A percentile compares a stretch with the other conserved stretches of the same genome.
phyloP scores from a whole-genome alignment of 2,113 vertebrate species.

The Fulmarus glacialis region DNA sequence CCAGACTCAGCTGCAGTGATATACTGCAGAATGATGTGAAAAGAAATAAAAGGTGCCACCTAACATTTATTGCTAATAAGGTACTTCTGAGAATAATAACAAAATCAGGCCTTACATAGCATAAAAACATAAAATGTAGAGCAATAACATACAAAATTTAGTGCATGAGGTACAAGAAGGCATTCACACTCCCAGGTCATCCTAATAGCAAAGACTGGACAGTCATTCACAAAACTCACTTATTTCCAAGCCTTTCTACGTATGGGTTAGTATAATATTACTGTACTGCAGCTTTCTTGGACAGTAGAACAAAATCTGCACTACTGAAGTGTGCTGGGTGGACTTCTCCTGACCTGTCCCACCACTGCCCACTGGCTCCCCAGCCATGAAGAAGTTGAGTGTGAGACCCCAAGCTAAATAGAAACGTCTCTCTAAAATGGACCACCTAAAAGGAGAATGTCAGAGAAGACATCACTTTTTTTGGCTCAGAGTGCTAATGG shows the following conservation, averaged over 20 bases:
- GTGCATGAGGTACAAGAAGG: neutral
- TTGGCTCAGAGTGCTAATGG: neutral
- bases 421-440: neutral
- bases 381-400: neutral
- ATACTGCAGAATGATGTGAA: neutral
- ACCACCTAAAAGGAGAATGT: neutral
- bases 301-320: neutral
- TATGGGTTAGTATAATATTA: accelerated
- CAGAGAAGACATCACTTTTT: neutral
- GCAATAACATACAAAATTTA: neutral
- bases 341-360: neutral
- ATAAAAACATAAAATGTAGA: neutral
- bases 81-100: neutral
- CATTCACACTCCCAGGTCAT: neutral
- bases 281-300: neutral
- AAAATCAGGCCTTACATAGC: neutral
- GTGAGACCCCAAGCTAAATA: neutral
- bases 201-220: neutral
- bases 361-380: neutral
- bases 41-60: neutral
- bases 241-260: neutral
- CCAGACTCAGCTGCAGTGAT: neutral
- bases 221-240: too few relatives aligned
- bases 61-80: neutral
- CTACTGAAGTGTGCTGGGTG: neutral